Conservation (phyloP, 2,113 vertebrate species). For the Ia io region DNA sequence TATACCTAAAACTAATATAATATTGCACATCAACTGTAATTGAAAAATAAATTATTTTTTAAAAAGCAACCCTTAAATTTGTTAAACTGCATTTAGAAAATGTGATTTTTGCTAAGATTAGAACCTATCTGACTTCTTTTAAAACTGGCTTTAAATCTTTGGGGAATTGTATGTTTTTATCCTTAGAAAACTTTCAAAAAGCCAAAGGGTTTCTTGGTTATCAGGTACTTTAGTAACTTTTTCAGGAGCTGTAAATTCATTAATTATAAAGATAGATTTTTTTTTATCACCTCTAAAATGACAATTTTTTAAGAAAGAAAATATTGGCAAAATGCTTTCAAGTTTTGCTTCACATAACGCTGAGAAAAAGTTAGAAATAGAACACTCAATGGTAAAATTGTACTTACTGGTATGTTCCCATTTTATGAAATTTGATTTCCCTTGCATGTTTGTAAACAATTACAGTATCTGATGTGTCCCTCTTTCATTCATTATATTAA, state of each 20-base stretch:
- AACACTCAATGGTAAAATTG: background rate
- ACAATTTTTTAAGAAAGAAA: slow-evolving; percentile 3
- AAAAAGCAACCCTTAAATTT: background rate
- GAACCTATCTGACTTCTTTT: slow-evolving; percentile 5
- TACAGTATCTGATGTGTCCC: too few relatives aligned
- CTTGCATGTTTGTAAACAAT: too few relatives aligned
- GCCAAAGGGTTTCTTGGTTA: background rate
- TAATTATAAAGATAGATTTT: background rate
- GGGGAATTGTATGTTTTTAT: slow-evolving; percentile 45
- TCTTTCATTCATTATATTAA: too few relatives aligned
- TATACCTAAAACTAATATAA: background rate
- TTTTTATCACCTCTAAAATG: slow-evolving; percentile 12
- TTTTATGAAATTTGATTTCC: too few relatives aligned
- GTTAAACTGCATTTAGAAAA: slow-evolving; percentile 32
- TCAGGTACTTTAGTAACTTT: background rate
- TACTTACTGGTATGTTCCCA: too few relatives aligned
- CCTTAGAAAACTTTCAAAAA: slow-evolving; percentile 17
- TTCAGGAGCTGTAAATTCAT: background rate
- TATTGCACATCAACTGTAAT: background rate
- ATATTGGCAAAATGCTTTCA: background rate
- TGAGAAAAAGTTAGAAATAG: background rate
- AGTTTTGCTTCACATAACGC: background rate
- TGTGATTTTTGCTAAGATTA: slow-evolving; percentile 37
- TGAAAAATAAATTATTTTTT: background rate
- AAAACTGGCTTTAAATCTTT: slow-evolving; percentile 38